Evolutionary conservation across 2,113 vertebrate species (phyloP).

Genomic region (Pardalotus punctatus): DNA sequence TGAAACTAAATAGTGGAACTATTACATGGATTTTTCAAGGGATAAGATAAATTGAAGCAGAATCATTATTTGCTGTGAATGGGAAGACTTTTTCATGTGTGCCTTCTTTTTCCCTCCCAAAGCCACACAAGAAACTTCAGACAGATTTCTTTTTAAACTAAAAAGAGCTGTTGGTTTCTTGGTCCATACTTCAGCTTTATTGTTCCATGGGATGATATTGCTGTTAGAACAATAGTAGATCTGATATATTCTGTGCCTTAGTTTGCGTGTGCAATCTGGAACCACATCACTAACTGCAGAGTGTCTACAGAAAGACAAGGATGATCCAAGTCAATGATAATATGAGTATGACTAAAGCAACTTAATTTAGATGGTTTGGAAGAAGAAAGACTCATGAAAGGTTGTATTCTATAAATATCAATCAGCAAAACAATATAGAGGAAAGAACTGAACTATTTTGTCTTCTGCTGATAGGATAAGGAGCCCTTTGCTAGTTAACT

Average conservation of each 20-base stretch:
- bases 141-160: background rate
- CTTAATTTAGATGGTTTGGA: background rate
- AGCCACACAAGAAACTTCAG: background rate
- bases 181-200: background rate
- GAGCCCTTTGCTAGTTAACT: background rate
- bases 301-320: background rate
- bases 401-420: background rate
- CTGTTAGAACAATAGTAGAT: background rate
- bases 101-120: rapidly evolving
- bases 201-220: background rate
- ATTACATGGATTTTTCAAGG: background rate
- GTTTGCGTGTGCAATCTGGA: background rate
- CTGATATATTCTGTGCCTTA: background rate
- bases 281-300: background rate
- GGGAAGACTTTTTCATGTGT: background rate
- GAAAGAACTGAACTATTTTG: background rate
- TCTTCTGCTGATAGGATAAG: background rate
- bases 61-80: background rate
- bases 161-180: background rate
- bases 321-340: background rate
- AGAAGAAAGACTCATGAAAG: background rate
- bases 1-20: background rate
- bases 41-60: background rate
- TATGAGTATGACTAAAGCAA: background rate
- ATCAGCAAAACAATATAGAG: background rate